A percentile compares a stretch with the other conserved stretches of the same genome.
Conservation (phyloP, 2,797 vertebrate genomes). For the Pseudocheirus occidentalis region DNA sequence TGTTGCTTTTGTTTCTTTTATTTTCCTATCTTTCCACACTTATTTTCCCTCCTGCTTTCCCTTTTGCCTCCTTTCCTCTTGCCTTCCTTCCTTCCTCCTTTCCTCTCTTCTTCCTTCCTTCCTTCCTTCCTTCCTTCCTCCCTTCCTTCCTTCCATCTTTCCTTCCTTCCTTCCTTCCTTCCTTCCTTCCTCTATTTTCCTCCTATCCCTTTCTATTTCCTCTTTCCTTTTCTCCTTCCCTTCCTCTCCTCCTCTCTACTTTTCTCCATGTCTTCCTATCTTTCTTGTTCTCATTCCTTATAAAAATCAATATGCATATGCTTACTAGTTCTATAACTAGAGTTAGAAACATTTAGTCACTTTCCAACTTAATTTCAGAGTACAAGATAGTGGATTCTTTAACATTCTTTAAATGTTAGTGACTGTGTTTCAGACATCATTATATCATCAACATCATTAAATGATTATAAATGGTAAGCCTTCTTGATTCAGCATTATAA, state of each 20-base stretch:
- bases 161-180: not conserved
- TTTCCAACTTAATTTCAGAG: slow-evolving; percentile 72
- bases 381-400: slow-evolving; percentile 62
- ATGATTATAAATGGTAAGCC: slow-evolving; percentile 64
- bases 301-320: slow-evolving; percentile 56
- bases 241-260: not conserved
- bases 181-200: not conserved
- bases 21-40: not conserved
- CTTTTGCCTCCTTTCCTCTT: no score
- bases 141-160: no score
- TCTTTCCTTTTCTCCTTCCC: not conserved
- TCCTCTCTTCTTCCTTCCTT: not conserved
- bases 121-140: accelerated
- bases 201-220: not conserved
- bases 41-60: no score
- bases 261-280: not conserved
- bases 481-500: slow-evolving; percentile 57
- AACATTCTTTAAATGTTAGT: slow-evolving; percentile 64
- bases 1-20: slow-evolving; percentile 76
- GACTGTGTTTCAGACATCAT: slow-evolving; percentile 50
- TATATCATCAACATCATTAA: slow-evolving; percentile 51
- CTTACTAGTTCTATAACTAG: slow-evolving; percentile 82
- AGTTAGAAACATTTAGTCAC: slow-evolving; percentile 74
- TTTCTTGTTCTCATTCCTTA: slow-evolving; percentile 52
- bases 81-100: no score